Base-by-base conservation (phyloP, 2,797 vertebrate genomes). In the Poeciliopsis gracilis region DNA sequence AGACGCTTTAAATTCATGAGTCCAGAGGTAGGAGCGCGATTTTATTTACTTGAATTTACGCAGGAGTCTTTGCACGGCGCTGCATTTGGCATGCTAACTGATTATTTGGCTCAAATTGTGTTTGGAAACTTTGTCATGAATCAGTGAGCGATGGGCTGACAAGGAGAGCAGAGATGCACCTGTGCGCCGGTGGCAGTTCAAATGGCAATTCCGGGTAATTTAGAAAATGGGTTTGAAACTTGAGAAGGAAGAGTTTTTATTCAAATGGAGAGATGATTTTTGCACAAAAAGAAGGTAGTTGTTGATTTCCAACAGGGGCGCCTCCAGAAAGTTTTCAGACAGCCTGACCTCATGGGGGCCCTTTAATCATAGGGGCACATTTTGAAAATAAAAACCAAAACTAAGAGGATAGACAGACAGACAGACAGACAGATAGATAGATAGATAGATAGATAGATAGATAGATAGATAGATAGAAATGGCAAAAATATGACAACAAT, bases 21-120 rank as follows among this genome's bases (percentile, higher is more conserved):
- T 81, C 88, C 76, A 92, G 86, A 93, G 94, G 93, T 94, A 92
- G 55, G 92, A 81, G 73, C 72, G 72, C 78, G 25, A 79, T 90
- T 90, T 86, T 82, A 90, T 93, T 87, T 87, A 82, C 20, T 38
- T 93, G 85, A 87, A 82, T 38, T 12, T 70, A 7, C 10, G 73
- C 57, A 69, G 18, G 75, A 77, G 71, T 66, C 47, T 72, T 84
- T 86, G 86, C 89, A 88, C 89, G 90, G 90, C 53, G 80, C 81
- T 38, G 61, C 59, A 63, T 16, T 38, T 70, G 41, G 69, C 36
- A 41, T 78, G 8, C 13, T 7, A 61, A 33, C 6, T 79, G 36
- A 85, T 78, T 0, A 74, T 87, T 59, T 43, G 69, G 72, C 69
- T 0, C 38, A 74, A 46, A 84, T 80, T 49, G 57, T 72, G 12